A percentile compares a stretch with the other conserved stretches of the same genome.
Evolutionary conservation across 2,888 invertebrate species (phyloP).

Genomic region (Melanotus villosus): DNA sequence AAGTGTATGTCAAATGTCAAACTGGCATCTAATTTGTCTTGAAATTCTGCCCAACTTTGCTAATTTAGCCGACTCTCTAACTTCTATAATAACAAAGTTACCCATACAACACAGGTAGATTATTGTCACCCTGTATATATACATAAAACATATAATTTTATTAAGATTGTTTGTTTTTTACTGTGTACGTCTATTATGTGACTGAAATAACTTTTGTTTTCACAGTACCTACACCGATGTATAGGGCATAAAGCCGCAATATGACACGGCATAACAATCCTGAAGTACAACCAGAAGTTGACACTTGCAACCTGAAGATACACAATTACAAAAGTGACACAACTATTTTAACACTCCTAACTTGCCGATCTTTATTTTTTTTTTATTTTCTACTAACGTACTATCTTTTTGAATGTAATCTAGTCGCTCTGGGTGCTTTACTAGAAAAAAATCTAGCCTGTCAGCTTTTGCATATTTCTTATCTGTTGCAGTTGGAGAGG

Average conservation of each 20-base stretch:
- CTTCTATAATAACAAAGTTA: too few species aligned
- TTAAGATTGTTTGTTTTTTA: constrained; percentile 39
- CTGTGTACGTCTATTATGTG: constrained; percentile 14
- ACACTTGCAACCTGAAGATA: constrained; percentile 39
- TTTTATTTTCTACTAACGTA: constrained; percentile 29
- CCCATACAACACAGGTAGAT: too few species aligned
- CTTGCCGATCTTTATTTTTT: constrained; percentile 4
- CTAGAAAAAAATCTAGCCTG: constrained; percentile 21
- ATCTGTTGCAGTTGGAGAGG: constrained; percentile 78
- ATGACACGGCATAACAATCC: constrained; percentile 49
- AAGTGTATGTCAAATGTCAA: too few species aligned
- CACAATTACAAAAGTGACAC: constrained; percentile 24
- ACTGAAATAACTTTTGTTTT: constrained; percentile 49
- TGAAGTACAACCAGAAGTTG: constrained; percentile 43
- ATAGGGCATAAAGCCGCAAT: constrained; percentile 56
- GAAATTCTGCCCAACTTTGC: too few species aligned
- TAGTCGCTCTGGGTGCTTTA: constrained; percentile 34
- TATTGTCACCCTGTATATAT: too few species aligned
- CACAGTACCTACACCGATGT: constrained; percentile 58
- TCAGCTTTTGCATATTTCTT: constrained; percentile 43
- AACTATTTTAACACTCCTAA: constrained; percentile 31
- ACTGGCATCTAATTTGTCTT: too few species aligned
- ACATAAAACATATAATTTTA: too few species aligned
- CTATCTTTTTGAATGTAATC: constrained; percentile 14
- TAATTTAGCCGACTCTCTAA: too few species aligned